phyloP scores from a whole-genome alignment of 2,113 vertebrate genomes.

The Embiotoca jacksoni region DNA sequence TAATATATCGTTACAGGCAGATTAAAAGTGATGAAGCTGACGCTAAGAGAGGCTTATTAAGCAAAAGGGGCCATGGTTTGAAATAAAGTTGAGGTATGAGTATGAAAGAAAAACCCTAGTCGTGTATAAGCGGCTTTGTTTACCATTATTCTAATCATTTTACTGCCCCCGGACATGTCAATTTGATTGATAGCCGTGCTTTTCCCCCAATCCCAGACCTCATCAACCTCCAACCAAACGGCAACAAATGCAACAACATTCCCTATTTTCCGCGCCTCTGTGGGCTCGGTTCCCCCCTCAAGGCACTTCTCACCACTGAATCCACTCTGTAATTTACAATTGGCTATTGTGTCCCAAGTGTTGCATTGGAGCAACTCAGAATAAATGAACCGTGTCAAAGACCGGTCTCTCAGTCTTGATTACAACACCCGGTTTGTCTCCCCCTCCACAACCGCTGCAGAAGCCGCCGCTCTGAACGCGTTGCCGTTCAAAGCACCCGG shows the following conservation, averaged over 20 bases:
- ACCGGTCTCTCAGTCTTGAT: constrained; percentile 65
- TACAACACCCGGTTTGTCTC: constrained; percentile 29
- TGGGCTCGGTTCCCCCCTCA: constrained; percentile 51
- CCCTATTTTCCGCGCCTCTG: constrained; percentile 29
- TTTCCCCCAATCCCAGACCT: constrained; percentile 75
- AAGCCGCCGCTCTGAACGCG: constrained; percentile 20
- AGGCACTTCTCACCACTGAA: constrained; percentile 70
- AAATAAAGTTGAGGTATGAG: constrained; percentile 39
- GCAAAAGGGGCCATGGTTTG: not conserved
- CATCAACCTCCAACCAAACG: constrained; percentile 65
- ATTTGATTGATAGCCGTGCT: constrained; percentile 72
- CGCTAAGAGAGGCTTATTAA: constrained; percentile 52
- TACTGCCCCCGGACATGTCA: constrained; percentile 66
- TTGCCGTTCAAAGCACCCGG: constrained; percentile 58
- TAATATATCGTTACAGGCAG: constrained; percentile 62
- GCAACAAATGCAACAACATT: constrained; percentile 66
- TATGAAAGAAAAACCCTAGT: constrained; percentile 1
- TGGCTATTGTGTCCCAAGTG: constrained; percentile 74
- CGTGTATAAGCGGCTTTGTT: constrained; percentile 66
- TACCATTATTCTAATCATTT: constrained; percentile 79
- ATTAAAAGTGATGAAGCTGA: constrained; percentile 61
- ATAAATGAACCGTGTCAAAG: constrained; percentile 75
- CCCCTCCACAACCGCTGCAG: constrained; percentile 35
- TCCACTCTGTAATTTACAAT: constrained; percentile 77
- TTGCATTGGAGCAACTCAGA: constrained; percentile 65